A percentile compares a stretch with the other conserved stretches of the same genome.
Evolutionary conservation across 2,113 vertebrate species (phyloP).

Genomic region (Calyptomena viridis): DNA sequence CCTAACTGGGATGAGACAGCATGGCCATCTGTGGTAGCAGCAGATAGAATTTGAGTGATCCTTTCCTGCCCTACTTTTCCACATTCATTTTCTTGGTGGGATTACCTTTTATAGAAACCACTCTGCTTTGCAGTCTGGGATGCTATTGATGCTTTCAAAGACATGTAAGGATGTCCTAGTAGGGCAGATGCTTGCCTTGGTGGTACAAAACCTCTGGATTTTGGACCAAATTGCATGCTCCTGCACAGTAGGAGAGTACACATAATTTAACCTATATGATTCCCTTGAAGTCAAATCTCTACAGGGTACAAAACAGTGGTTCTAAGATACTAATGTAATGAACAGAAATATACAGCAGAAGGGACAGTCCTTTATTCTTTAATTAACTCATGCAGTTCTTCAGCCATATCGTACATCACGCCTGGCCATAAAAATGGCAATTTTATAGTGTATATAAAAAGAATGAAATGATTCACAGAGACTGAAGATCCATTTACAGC

Average conservation of each 20-base stretch:
- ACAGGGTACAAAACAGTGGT: background rate
- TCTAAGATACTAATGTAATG: background rate
- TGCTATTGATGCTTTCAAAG: background rate
- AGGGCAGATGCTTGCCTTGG: background rate
- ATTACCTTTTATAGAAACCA: background rate
- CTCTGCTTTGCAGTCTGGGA: background rate
- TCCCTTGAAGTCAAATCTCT: background rate
- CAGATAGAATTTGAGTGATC: background rate
- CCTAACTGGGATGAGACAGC: background rate
- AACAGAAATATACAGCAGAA: conserved; percentile 13
- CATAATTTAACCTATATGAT: background rate
- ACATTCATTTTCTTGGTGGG: background rate
- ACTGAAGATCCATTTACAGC: conserved; percentile 1
- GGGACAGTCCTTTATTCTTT: conserved; percentile 8
- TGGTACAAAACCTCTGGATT: background rate
- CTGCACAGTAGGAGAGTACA: fast-evolving
- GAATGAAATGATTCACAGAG: conserved; percentile 30
- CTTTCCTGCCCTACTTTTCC: background rate
- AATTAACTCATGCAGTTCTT: conserved; percentile 43
- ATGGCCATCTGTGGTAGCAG: background rate
- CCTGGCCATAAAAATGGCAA: conserved; percentile 29
- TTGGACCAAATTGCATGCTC: background rate
- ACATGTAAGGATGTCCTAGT: background rate
- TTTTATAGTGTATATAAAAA: conserved; percentile 32
- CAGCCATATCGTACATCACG: conserved; percentile 21